These are phyloP conservation scores for Sesamia nonagrioides DNA, from an alignment of 1,140 invertebrate species.

Conservation along the genomic window DNA sequence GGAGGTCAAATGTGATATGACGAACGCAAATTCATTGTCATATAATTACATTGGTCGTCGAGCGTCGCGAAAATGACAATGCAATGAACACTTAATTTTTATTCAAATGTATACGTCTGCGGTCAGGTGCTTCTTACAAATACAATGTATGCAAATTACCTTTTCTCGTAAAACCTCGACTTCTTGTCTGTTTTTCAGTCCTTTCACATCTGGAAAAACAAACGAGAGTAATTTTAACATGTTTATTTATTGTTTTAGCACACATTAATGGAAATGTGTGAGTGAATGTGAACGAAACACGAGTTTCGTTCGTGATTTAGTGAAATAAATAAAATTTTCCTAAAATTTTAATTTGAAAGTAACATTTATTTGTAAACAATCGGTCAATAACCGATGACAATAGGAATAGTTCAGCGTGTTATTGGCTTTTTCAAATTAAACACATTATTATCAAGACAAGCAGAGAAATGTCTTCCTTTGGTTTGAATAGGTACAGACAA, in stretches of 20 bases:
- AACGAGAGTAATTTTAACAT: slow-evolving; percentile 34
- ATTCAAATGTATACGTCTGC: slow-evolving; percentile 21
- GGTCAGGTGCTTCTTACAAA: not conserved
- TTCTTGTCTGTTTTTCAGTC: slow-evolving; percentile 93
- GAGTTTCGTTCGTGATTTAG: not conserved
- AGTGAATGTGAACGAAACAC: no score
- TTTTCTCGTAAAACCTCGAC: slow-evolving; percentile 97
- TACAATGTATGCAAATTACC: slow-evolving; percentile 75
- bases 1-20: slow-evolving; percentile 40
- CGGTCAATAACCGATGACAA: no score
- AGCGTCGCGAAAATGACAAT: slow-evolving; percentile 1
- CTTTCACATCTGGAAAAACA: slow-evolving; percentile 93
- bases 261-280: slow-evolving; percentile 5
- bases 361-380: no score
- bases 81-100: not conserved
- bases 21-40: slow-evolving; percentile 31
- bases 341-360: not conserved
- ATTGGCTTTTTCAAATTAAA: no score
- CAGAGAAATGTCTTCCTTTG: no score
- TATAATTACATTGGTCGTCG: slow-evolving; percentile 6
- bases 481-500: no score
- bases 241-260: slow-evolving; percentile 17
- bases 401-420: no score
- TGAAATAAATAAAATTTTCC: not conserved
- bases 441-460: no score